phyloP scores from a whole-genome alignment of 1,140 invertebrate genomes.

The Vanessa tameamea region DNA sequence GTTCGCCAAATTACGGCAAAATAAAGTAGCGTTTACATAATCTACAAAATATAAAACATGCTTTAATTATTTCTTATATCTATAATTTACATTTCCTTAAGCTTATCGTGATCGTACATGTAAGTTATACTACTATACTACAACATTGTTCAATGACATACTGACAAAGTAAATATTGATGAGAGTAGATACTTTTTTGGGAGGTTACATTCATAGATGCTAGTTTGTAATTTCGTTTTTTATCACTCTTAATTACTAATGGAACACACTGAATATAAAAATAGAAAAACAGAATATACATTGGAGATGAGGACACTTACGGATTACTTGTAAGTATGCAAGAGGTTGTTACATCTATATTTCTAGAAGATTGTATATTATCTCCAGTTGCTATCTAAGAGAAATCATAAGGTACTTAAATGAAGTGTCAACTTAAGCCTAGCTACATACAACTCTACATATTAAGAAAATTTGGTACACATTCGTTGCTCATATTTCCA shows the following conservation, averaged over 20 bases:
- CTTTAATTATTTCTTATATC: constrained; percentile 71
- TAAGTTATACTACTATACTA: constrained; percentile 67
- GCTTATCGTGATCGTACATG: constrained; percentile 67
- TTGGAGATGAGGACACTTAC: constrained; percentile 1
- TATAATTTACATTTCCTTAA: constrained; percentile 76
- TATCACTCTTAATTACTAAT: constrained; percentile 21
- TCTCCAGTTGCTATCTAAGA: constrained; percentile 23
- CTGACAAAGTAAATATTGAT: constrained; percentile 44
- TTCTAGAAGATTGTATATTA: constrained; percentile 15
- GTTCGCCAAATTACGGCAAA: constrained; percentile 61
- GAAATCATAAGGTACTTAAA: constrained; percentile 48
- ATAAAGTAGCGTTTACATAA: constrained; percentile 72
- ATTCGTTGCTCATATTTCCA: constrained; percentile 77
- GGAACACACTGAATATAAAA: constrained; percentile 29
- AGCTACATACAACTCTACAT: constrained; percentile 72
- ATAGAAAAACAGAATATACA: constrained; percentile 27
- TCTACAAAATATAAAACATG: constrained; percentile 80
- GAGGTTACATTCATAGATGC: constrained; percentile 6
- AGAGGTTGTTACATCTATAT: constrained; percentile 12
- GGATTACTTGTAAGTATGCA: constrained; percentile 7
- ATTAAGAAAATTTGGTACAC: constrained; percentile 77
- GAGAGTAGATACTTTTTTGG: constrained; percentile 20
- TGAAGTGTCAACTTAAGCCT: constrained; percentile 63
- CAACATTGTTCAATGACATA: constrained; percentile 48
- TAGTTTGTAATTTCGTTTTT: neutral